Base-by-base conservation (phyloP, 2,888 invertebrate species). In the Teleiodes luculella region DNA sequence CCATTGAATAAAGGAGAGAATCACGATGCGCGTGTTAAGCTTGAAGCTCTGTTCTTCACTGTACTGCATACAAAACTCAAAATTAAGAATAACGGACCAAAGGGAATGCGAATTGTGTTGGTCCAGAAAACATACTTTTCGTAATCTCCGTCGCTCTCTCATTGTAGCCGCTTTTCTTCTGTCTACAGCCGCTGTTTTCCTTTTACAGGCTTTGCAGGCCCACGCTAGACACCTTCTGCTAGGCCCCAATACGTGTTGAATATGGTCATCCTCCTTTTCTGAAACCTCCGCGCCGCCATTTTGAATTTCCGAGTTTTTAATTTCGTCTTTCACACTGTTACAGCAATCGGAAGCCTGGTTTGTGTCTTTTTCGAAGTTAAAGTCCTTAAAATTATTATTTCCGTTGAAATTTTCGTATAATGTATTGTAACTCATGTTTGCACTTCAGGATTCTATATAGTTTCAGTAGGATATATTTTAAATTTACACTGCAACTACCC, bases 181-280 rank as follows among this genome's bases (percentile, higher is more conserved):
- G 86, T 99, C 99, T 7, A 98, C 96, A 0, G 97, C 95, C 43
- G 98, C 97, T 13, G 96, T 97, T 88, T 98, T 98, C 87, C 97
- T 95, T 83, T 98, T 98, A 86, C 98, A 98, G 0, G 98, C 97
- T 76, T 98, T 98, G 83, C 98, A 98, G 1, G 98, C 98, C 98
- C 98, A 98, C 10, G 98, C 93, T 37, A 98, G 90, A 72, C 98
- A 98, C 58, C 96, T 92, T 58, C 96, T 90, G 48, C 93, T 93
- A 0, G 90, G 90, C 0, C 90, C 90, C 60, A 90, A 60, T 1
- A 90, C 88, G 60, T 90, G 91, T 36, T 90, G 91, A 0, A 91
- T 76, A 61, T 91, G 91, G 2, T 70, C 78, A 3, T 81, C 80
- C 1, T 77, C 76, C 13, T 74, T 70, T 16, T 62, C 61, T n/a